Conservation (phyloP, 2,113 vertebrate genomes). For the Lasiurus cinereus region DNA sequence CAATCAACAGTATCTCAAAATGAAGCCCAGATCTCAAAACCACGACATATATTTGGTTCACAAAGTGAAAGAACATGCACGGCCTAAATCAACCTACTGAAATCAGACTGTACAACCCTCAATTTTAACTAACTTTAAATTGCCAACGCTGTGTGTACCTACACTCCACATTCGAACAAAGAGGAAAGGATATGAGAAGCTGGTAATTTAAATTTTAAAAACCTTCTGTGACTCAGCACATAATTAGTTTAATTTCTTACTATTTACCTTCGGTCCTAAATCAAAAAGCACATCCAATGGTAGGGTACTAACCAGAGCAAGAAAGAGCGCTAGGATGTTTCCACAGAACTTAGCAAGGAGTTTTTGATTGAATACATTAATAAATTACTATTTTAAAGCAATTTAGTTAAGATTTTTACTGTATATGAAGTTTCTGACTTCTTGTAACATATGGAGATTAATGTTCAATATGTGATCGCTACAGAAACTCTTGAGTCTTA, state of each 20-base stretch:
- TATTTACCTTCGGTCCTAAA: neutral
- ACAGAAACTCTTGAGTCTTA: neutral
- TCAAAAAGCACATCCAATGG: neutral
- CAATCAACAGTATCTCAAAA: neutral
- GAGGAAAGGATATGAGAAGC: neutral
- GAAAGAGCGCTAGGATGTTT: neutral
- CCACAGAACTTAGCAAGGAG: neutral
- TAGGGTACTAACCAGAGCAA: neutral
- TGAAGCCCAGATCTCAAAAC: neutral
- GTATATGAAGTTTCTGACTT: neutral
- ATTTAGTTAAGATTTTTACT: constrained; percentile 35
- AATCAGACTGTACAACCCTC: neutral
- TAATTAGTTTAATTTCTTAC: constrained; percentile 11
- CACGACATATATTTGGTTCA: neutral
- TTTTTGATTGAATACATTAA: neutral
- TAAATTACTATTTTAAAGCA: neutral
- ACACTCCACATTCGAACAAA: neutral
- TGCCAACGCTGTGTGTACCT: neutral
- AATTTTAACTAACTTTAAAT: neutral
- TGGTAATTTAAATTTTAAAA: neutral
- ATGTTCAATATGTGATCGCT: neutral
- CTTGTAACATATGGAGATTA: neutral
- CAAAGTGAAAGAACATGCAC: neutral
- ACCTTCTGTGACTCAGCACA: neutral
- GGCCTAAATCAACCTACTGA: neutral